These are phyloP conservation scores for Urocyon cinereoargenteus DNA, from an alignment of 2,797 vertebrate genomes.

Conservation along the genomic window DNA sequence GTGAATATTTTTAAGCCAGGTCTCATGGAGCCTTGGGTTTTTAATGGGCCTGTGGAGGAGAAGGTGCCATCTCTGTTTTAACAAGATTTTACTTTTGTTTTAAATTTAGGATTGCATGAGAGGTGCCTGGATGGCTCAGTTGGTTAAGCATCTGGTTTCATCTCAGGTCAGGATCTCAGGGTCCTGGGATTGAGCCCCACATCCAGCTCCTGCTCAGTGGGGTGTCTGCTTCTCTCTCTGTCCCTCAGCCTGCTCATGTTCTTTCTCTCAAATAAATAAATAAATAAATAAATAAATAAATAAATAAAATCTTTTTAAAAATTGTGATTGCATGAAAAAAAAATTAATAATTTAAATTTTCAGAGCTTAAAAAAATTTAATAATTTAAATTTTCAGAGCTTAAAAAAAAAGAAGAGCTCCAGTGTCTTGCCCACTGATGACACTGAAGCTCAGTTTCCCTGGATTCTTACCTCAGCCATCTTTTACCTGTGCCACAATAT, in stretches of 20 bases:
- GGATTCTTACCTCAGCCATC: not conserved
- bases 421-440: accelerated
- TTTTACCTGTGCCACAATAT: accelerated
- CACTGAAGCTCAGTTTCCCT: not conserved
- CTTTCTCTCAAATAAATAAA: no score
- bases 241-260: no score
- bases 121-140: no score
- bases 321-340: not conserved
- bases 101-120: not conserved
- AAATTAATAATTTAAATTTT: not conserved
- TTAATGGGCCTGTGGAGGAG: not conserved
- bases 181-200: no score
- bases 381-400: not conserved
- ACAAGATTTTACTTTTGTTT: conserved; percentile 43
- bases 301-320: not conserved
- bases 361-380: not conserved
- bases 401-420: not conserved
- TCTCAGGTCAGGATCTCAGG: no score
- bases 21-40: not conserved
- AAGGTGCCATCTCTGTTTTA: not conserved
- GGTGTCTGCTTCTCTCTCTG: no score
- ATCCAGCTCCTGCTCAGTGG: no score
- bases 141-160: no score
- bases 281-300: no score
- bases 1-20: not conserved